Percentiles rank a stretch among this genome's conserved stretches.
Evolutionary conservation across 2,113 vertebrate genomes (phyloP).

Genomic region (Corythaixoides concolor): DNA sequence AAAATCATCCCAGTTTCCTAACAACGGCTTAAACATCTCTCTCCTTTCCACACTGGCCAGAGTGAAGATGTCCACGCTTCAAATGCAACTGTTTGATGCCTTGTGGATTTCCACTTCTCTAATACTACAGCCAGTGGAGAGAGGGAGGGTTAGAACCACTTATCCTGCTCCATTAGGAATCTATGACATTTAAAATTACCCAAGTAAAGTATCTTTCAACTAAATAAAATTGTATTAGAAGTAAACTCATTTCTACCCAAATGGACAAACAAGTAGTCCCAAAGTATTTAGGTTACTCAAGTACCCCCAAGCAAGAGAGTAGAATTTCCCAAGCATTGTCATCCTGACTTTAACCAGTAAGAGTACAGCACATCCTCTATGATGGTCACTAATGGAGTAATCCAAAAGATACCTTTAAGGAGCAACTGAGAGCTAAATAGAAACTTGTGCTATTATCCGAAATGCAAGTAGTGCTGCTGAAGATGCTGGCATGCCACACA

Average conservation of each 20-base stretch:
- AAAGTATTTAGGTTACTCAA: accelerated
- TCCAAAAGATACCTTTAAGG: neutral
- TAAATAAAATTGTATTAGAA: neutral
- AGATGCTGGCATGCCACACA: neutral
- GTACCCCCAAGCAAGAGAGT: accelerated
- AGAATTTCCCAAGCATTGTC: neutral
- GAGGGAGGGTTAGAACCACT: neutral
- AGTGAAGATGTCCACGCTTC: neutral
- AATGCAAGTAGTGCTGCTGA: neutral
- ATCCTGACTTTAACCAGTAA: neutral
- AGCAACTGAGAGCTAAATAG: neutral
- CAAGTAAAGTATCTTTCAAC: neutral
- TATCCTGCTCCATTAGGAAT: neutral
- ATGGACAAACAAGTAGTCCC: neutral
- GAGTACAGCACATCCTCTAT: neutral
- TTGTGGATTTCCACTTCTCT: neutral
- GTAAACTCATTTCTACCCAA: neutral
- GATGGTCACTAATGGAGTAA: neutral
- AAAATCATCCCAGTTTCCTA: neutral
- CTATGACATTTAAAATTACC: neutral
- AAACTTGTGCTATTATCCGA: neutral
- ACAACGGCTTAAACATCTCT: neutral
- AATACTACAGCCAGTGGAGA: neutral
- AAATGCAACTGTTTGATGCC: neutral
- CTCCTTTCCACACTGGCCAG: neutral